Evolutionary conservation across 2,888 invertebrate species (phyloP).

Genomic region (Cosmorhoe ocellata): DNA sequence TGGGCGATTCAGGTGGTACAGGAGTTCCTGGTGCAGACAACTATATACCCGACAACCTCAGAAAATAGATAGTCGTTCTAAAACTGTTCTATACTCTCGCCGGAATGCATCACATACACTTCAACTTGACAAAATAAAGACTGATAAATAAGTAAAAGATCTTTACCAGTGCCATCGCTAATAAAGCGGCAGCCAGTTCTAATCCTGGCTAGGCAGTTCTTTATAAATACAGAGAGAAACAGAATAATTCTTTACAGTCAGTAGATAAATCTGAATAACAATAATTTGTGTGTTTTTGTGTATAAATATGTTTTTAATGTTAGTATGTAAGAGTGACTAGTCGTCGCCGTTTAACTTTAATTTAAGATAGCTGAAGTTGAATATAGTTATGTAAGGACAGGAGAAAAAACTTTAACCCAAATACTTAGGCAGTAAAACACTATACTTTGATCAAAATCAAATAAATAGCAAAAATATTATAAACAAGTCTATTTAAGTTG

Average conservation of each 20-base stretch:
- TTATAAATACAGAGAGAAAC: neutral
- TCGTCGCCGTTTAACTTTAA: constrained; percentile 50
- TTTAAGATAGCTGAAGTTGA: neutral
- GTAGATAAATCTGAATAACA: constrained; percentile 46
- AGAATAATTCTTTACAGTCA: constrained; percentile 4
- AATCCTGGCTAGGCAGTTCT: neutral
- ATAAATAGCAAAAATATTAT: no score
- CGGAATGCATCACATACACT: constrained; percentile 18
- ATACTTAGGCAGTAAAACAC: no score
- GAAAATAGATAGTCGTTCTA: constrained; percentile 41
- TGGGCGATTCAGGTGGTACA: constrained; percentile 92
- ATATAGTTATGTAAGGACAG: no score
- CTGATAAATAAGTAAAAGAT: constrained; percentile 14
- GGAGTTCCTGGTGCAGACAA: constrained; percentile 90
- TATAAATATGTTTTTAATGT: constrained; percentile 39
- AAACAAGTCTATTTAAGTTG: no score
- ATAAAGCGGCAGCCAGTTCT: neutral
- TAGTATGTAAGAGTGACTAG: constrained; percentile 61
- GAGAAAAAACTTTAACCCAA: no score
- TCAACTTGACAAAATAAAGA: constrained; percentile 7
- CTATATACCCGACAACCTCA: constrained; percentile 88
- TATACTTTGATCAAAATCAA: no score
- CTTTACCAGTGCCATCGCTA: no score
- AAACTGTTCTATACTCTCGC: constrained; percentile 39
- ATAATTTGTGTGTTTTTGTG: constrained; percentile 38